Conservation (phyloP, 2,888 invertebrate species). For the Drosophila barbarae region DNA sequence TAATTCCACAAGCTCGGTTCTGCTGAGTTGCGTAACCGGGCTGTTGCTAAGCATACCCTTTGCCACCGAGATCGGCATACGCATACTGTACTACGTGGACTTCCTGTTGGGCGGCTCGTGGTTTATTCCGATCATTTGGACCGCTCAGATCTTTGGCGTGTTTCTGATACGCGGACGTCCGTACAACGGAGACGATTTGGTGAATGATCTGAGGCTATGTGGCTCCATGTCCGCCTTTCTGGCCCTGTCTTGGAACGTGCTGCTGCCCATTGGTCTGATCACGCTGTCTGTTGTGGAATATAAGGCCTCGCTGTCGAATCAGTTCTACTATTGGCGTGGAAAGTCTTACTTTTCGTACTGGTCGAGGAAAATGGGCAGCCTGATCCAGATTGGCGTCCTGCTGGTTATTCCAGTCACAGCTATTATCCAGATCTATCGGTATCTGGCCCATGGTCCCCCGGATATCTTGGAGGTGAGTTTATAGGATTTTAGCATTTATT, state of each 20-base stretch:
- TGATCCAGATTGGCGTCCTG: conserved; percentile 88
- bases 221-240: conserved; percentile 83
- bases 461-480: conserved; percentile 90
- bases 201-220: conserved; percentile 80
- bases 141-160: conserved; percentile 88
- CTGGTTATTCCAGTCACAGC: conserved; percentile 84
- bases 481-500: background rate
- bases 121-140: conserved; percentile 91
- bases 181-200: conserved; percentile 84
- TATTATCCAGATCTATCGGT: conserved; percentile 85
- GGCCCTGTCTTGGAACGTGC: conserved; percentile 93
- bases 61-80: conserved; percentile 91
- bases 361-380: conserved; percentile 88
- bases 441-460: conserved; percentile 90
- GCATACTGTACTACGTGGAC: conserved; percentile 91
- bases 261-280: conserved; percentile 89
- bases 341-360: conserved; percentile 90
- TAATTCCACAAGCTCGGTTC: conserved; percentile 87
- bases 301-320: conserved; percentile 85
- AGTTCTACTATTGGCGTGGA: conserved; percentile 85
- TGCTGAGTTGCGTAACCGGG: conserved; percentile 89
- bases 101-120: conserved; percentile 91
- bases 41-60: conserved; percentile 91
- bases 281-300: conserved; percentile 87
- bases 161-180: conserved; percentile 92